Conservation (phyloP, 2,113 vertebrate species). For the Malurus cyaneus region DNA sequence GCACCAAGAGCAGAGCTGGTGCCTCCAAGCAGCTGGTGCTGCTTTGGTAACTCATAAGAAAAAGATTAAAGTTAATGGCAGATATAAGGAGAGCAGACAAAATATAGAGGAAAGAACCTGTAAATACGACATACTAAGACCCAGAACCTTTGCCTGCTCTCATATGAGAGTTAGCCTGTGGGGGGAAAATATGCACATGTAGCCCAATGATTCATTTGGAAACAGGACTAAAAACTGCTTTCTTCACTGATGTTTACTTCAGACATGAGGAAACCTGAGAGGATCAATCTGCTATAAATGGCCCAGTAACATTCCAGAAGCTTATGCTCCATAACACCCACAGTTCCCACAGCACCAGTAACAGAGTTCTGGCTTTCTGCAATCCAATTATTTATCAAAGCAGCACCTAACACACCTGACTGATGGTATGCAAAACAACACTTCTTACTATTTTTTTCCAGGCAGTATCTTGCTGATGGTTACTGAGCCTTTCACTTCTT, state of each 20-base stretch:
- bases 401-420: not conserved
- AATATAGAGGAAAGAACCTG: not conserved
- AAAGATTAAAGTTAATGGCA: not conserved
- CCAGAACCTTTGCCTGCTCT: not conserved
- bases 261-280: not conserved
- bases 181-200: not conserved
- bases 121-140: not conserved
- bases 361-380: not conserved
- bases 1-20: not conserved
- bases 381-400: not conserved
- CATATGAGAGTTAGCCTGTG: not conserved
- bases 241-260: not conserved
- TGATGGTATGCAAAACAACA: not conserved
- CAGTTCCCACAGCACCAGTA: not conserved
- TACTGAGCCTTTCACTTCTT: not conserved
- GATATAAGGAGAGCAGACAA: not conserved
- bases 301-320: not conserved
- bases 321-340: not conserved
- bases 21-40: not conserved
- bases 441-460: not conserved
- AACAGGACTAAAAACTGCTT: not conserved
- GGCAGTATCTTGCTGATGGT: not conserved
- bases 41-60: not conserved
- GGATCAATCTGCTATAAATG: not conserved
- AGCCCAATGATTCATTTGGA: not conserved